A percentile compares a stretch with the other conserved stretches of the same genome.
These are phyloP conservation scores for Cairina moschata DNA, from an alignment of 2,113 vertebrate species.

Conservation along the genomic window DNA sequence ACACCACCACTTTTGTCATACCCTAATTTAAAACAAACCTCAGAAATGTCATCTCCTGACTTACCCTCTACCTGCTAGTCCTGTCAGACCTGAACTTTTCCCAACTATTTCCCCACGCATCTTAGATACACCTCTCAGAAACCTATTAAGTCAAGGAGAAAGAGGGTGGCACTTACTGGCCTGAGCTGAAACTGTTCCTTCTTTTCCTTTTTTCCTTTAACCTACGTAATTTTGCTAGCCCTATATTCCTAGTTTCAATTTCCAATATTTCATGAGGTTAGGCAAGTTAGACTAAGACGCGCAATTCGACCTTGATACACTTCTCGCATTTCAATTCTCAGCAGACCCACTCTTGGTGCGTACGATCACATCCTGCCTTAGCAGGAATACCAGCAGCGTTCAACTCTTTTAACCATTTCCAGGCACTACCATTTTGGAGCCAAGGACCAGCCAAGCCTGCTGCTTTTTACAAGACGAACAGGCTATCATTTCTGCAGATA, in stretches of 20 bases:
- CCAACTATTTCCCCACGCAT: not conserved
- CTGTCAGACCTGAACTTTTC: not conserved
- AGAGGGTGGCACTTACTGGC: not conserved
- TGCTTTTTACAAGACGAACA: not conserved
- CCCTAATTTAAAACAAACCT: conserved; percentile 30
- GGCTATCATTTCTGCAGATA: not conserved
- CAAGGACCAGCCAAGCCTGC: not conserved
- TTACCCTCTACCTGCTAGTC: not conserved
- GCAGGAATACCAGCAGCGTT: not conserved
- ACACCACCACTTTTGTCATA: not conserved
- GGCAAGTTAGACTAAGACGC: not conserved
- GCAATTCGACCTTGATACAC: not conserved
- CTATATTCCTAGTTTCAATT: not conserved
- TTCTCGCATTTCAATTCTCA: not conserved
- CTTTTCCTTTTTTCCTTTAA: not conserved
- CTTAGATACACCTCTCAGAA: not conserved
- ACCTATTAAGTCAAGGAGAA: not conserved
- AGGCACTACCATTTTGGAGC: not conserved
- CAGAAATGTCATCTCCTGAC: conserved; percentile 16
- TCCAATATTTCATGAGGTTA: not conserved
- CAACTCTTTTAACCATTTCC: not conserved
- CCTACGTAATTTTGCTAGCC: not conserved
- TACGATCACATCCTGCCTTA: not conserved
- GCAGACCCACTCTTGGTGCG: not conserved
- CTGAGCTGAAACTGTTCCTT: not conserved